Base-by-base conservation (phyloP, 1,140 invertebrate species). In the Dysdera silvatica region DNA sequence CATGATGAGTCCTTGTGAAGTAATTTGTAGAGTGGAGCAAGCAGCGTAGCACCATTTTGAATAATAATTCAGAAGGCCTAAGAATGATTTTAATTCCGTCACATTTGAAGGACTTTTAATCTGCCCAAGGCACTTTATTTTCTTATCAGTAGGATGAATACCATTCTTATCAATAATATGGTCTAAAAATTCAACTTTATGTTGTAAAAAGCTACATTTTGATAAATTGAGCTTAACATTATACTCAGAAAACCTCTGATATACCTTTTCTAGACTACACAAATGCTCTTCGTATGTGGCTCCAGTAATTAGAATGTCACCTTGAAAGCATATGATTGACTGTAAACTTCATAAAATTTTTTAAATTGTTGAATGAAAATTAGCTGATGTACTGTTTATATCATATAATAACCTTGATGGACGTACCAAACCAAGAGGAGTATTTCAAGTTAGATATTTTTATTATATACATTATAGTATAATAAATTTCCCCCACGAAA, bases 341-440 rank as follows among this genome's bases (percentile, higher is more conserved):
- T 2, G 31, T 16, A 26, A 24, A 55, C 37, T 31, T 53, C 51
- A 14, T 18, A 55, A 28, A 2, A 65, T 32, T 52, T 26, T 14
- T 28, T 76, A 72, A 52, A 79, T 77, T 3, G 71, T 72, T 32
- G 68, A 64, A 61, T 77, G 74, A 65, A 77, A 80, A 24, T 77
- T 78, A 18, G 73, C 76, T 31, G 75, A 76, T 40, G 72, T 72
- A n/a, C 72, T 70, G 28, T 71, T 69, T 8, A 80, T 71, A 2
- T 79, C 77, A 69, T 78, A 81, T 10, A 73, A 73, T 61, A 82
- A 60, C 5, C 78, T 53, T 29, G 76, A 76, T 16, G 79, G 75
- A 6, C 68, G 65, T 66, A 74, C 80, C 18, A 80, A 54, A 5
- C 80, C 78, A 48, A 72, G 72, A 20, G 73, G 76, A 32, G 75